Conservation (phyloP, 2,113 vertebrate genomes). For the Gallinago media region DNA sequence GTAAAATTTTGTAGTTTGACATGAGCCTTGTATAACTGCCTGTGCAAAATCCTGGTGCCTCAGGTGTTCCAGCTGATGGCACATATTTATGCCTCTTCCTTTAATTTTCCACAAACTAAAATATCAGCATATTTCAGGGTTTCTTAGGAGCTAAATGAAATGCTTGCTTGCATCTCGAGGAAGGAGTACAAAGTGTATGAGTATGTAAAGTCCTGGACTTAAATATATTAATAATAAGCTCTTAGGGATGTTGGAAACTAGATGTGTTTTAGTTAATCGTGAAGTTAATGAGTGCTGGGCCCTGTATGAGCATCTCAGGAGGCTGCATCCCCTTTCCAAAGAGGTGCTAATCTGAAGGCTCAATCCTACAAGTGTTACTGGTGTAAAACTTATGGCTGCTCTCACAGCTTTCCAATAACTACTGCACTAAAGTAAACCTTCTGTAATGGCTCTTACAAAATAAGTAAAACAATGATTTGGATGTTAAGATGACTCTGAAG, state of each 20-base stretch:
- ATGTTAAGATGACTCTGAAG: not conserved
- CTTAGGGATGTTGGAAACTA: not conserved
- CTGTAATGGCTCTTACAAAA: not conserved
- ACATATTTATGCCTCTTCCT: not conserved
- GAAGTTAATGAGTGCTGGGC: not conserved
- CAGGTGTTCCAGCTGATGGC: not conserved
- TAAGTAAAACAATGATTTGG: not conserved
- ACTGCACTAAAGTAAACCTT: not conserved
- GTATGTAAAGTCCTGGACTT: not conserved
- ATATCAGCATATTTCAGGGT: not conserved
- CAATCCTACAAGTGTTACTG: not conserved
- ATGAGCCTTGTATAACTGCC: rapidly evolving
- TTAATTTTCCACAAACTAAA: not conserved
- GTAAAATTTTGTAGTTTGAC: not conserved
- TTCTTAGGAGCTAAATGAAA: not conserved
- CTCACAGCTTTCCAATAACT: not conserved
- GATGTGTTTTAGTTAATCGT: not conserved
- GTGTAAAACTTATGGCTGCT: not conserved
- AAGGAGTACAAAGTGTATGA: not conserved
- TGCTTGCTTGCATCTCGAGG: not conserved
- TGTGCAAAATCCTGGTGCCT: not conserved
- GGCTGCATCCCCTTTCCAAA: not conserved
- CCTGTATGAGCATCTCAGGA: not conserved
- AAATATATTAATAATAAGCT: not conserved
- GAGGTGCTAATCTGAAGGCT: not conserved